Base-by-base conservation (phyloP, 2,888 invertebrate species). In the Thymelicus sylvestris region DNA sequence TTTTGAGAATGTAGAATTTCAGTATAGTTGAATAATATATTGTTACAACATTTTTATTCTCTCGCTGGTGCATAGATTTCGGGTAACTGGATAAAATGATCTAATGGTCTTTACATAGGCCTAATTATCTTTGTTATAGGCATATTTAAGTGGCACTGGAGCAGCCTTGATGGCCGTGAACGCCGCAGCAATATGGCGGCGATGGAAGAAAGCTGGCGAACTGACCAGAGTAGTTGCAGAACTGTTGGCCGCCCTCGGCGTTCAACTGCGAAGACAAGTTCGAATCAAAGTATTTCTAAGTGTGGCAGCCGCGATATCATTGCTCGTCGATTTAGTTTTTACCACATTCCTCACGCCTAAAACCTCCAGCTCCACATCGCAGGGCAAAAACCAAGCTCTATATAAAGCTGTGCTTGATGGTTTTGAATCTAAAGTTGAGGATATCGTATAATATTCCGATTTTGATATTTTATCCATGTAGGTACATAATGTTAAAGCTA, bases 171-270 rank as follows among this genome's bases (percentile, higher is more conserved):
- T 91, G 31, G 77, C 82, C 0, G 39, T 86, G 2, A 92, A 92
- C 68, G 83, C 87, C 0, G 80, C 76, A 0, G 79, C 78, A 0
- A 81, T 91, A 6, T 87, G 80, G 81, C 78, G 74, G 2, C 82
- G 84, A 0, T 92, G 91, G 91, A 76, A 73, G 0, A 47, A 41
- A 0, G 82, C 87, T 0, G 83, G 80, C 0, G 80, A 87, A 8
- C 64, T 90, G 13, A 90, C 88, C 0, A 81, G 75, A 0, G 86
- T 84, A 0, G 80, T 91, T 12, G 87, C 86, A 0, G 90, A 91
- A 24, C 77, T 91, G 1, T 81, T 91, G 7, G 72, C 75, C 7
- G 77, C 83, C 0, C 67, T 90, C 13, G 91, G 90, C 0, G 77
- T 90, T 7, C 82, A 78, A 0, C 73, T 91, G 0, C 74, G 74